Base-by-base conservation (phyloP, 2,113 vertebrate genomes). In the Hemicordylus capensis region DNA sequence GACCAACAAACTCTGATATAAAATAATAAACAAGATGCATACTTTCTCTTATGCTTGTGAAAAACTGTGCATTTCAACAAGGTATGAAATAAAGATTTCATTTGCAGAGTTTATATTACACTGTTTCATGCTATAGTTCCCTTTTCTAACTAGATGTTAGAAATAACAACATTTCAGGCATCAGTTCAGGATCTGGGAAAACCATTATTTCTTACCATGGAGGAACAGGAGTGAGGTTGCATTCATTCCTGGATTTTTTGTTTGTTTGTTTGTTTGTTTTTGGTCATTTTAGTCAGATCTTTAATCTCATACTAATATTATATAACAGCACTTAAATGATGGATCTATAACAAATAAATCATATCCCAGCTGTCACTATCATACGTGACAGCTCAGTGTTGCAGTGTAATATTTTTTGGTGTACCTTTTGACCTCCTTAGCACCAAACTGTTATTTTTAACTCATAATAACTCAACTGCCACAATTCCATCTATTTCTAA, bases 311-410 rank as follows among this genome's bases (percentile, higher is more conserved):
- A 61, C 76, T 56, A 87, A 69, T 83, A 87, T 84, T 87, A 37
- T 44, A 64, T 76, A 89, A 67, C 37, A 80, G 59, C 72, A 81
- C 28, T 48, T 85, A 84, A 86, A 88, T 89, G 73, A 90, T 84
- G 88, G 26, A 58, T 24, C 39, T 74, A 54, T 76, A 88, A 88
- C 86, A 83, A 91, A 91, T 75, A 90, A 83, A 89, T 88, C 59
- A 76, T 51, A 34, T 58, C 81, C 20, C 20, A 88, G 39, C 42
- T 58, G 59, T 74, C 79, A 90, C 86, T 86, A 89, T 8, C 48
- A 44, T 77, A 61, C 1, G 0, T 89, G 54, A 78, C 4, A 0
- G 78, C 75, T 80, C 89, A 31, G 82, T 87, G n/a, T 59, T 85
- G 86, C 67, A 58, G 64, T 28, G 11, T 28, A 75, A 79, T 92